Evolutionary conservation across 2,113 vertebrate species (phyloP).

Genomic region (Meriones unguiculatus): DNA sequence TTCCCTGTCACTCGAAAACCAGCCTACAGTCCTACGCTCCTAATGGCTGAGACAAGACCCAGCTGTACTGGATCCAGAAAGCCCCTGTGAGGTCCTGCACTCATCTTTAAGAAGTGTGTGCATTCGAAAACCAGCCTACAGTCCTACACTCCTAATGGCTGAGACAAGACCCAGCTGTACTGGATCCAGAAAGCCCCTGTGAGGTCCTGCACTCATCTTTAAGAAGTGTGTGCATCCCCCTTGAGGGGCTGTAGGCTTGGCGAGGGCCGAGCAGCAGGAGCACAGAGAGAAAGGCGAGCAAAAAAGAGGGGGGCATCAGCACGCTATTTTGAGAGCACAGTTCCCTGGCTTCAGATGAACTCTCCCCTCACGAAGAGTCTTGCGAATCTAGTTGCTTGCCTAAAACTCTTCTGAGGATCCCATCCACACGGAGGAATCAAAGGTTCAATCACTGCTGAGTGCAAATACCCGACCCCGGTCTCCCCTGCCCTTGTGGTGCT

Average conservation of each 20-base stretch:
- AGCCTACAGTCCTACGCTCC: neutral
- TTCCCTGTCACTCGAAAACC: conserved; percentile 4
- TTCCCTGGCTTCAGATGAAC: neutral
- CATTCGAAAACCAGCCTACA: neutral
- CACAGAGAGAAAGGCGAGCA: neutral
- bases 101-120: neutral
- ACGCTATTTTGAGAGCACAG: neutral
- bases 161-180: neutral
- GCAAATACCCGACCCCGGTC: neutral
- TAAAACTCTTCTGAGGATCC: neutral
- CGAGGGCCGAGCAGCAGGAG: neutral
- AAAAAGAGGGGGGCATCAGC: neutral
- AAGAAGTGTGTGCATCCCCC: neutral
- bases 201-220: neutral
- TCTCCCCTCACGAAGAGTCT: neutral
- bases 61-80: neutral
- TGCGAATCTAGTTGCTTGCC: neutral
- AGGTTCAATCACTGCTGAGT: neutral
- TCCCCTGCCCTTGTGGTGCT: neutral
- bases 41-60: neutral
- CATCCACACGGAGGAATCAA: neutral
- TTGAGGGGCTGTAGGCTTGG: neutral
- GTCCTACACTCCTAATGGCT: neutral
- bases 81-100: neutral
- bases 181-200: neutral